Evolutionary conservation across 2,888 invertebrate species (phyloP).

Genomic region (Drosophila dives): DNA sequence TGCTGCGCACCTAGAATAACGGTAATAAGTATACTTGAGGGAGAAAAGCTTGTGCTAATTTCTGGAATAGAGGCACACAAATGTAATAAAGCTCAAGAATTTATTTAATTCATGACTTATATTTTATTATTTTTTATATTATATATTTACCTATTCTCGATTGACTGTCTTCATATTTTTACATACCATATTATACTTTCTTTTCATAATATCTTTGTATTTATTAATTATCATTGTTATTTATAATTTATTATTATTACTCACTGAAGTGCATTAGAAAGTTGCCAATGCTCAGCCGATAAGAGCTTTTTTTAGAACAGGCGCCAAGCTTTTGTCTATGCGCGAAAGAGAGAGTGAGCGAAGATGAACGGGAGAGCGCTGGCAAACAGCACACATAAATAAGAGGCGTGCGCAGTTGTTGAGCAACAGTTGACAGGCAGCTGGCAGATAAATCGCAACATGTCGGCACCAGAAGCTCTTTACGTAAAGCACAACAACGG

Average conservation of each 20-base stretch:
- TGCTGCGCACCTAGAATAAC: constrained; percentile 49
- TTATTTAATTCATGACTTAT: neutral
- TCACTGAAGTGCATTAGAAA: constrained; percentile 4
- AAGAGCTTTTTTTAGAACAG: constrained; percentile 28
- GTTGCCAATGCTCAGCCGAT: neutral
- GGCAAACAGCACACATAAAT: constrained; percentile 32
- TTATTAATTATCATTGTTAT: too few species aligned
- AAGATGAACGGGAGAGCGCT: neutral
- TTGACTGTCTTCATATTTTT: neutral
- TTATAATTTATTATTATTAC: neutral
- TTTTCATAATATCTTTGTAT: neutral
- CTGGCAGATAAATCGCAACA: constrained; percentile 35
- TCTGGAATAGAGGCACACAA: neutral
- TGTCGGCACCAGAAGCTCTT: constrained; percentile 57
- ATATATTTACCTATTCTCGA: too few species aligned
- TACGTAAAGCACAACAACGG: constrained; percentile 82
- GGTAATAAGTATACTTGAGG: constrained; percentile 3
- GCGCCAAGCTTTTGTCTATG: constrained; percentile 11
- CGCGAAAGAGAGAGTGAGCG: neutral
- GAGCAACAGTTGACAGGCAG: constrained; percentile 56
- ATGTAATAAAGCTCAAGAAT: neutral
- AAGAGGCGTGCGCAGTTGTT: neutral
- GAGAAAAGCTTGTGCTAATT: constrained; percentile 1
- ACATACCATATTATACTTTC: neutral
- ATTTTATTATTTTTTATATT: too few species aligned